These are phyloP conservation scores for Molossus alvarezi DNA, from an alignment of 2,797 vertebrate species.

Conservation along the genomic window DNA sequence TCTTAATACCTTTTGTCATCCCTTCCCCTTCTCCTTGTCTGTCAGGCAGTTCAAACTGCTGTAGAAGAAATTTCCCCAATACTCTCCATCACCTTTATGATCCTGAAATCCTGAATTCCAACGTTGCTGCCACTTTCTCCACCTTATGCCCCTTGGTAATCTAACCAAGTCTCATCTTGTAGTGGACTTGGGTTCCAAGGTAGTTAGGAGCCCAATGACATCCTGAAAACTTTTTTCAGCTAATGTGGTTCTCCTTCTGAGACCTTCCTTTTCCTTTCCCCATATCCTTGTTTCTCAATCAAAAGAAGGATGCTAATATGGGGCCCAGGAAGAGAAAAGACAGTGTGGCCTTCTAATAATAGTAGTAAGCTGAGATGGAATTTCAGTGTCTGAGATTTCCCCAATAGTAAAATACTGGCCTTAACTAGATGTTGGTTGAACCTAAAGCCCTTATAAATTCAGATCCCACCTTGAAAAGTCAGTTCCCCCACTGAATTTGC, in stretches of 20 bases:
- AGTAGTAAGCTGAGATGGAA: not conserved
- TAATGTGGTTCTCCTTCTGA: not conserved
- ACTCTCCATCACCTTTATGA: not conserved
- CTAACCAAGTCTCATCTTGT: not conserved
- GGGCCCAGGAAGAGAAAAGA: slow-evolving; percentile 39
- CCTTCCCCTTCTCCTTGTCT: not conserved
- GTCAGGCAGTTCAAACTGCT: slow-evolving; percentile 38
- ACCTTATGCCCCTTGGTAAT: not conserved
- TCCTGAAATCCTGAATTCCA: not conserved
- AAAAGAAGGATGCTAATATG: slow-evolving; percentile 7
- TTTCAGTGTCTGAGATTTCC: not conserved
- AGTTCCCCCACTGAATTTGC: slow-evolving; percentile 44
- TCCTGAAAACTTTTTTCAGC: slow-evolving; percentile 5
- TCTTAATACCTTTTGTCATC: not conserved
- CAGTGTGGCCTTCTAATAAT: not conserved
- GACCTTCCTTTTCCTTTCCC: not conserved
- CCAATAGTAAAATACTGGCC: not conserved
- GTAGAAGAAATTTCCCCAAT: not conserved
- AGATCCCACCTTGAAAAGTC: slow-evolving; percentile 27
- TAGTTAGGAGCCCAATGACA: not conserved
- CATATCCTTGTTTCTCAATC: not conserved
- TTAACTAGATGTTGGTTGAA: slow-evolving; percentile 3
- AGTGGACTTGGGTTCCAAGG: not conserved
- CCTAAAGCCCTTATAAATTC: not conserved
- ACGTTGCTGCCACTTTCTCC: not conserved